Evolutionary conservation across 2,888 invertebrate species (phyloP), one percentile per base, ranked within the genome.

Genomic region (Gasteruption jaculator): DNA sequence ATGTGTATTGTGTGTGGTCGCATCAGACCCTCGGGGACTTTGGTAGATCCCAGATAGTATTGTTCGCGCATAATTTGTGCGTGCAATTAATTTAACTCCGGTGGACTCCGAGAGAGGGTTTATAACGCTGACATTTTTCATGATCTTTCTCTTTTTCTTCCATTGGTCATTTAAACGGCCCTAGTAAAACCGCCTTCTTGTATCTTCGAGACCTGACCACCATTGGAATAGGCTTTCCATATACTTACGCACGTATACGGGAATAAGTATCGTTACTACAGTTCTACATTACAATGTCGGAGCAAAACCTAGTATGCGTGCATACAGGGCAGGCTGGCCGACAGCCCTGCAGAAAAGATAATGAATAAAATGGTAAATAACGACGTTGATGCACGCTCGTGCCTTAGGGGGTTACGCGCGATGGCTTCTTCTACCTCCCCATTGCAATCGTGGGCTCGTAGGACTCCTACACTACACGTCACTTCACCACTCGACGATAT

Each of bases 1-100:
- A 64, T 59, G 58, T 49, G 56, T 59, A 52, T 58, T 60, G 61
- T 57, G 65, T 65, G 66, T 65, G 63, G 64, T 65, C 65, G 54
- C 51, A 42, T 33, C 38, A 40, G 38, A 42, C 49, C 48, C 52
- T 49, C 48, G 53, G 53, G 53, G 53, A 44, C 41, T 49, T 45
- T 47, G 52, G 49, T 46, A 63, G 64, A 66, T 67, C 46, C 46
- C 46, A 47, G 65, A 66, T 66, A 63, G 58, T 53, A 64, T 65
- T 64, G 65, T 63, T 51, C 58, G 46, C 54, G 54, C 41, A 57
- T 60, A 61, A 61, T 60, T 61, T 57, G 52, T 52, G 51, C 50
- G 50, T 54, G 53, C 63, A 58, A 65, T 65, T 65, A 64, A 63
- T 64, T 57, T 56, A 56, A 53, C 49, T 49, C 43, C 45, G 52